Base-by-base conservation (phyloP, 2,888 invertebrate genomes). In the Pasiphila rectangulata region DNA sequence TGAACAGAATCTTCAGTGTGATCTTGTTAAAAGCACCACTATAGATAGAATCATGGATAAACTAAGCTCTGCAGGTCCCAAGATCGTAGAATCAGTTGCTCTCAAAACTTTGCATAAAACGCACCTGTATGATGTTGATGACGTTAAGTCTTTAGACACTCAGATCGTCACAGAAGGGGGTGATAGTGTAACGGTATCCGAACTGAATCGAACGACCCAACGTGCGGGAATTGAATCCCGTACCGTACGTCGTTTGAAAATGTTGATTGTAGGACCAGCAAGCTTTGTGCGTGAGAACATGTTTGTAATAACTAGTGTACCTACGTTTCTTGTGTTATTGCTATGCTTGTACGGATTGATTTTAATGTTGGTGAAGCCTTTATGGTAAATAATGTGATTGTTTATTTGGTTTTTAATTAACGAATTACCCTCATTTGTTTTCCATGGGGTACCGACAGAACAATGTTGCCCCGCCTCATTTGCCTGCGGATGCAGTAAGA, bases 301-400 rank as follows among this genome's bases (percentile, higher is more conserved):
- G 19, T 56, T 80, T 19, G 69, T 86, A 0, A 57, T 86, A 10
- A 61, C 66, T 0, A 76, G 76, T 63, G 78, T 83, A 0, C 84
- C 86, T 1, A 63, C 71, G 4, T 84, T 85, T 55, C 70, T 83
- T 42, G 51, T 77, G 13, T 53, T 69, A 17, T 19, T 85, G 34
- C 56, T 81, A 23, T 63, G 73, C 43, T 16, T 80, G 25, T 85
- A 84, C 56, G 68, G 71, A 13, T 35, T 76, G 16, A 56, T 83
- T 57, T 45, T 72, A 36, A 47, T 78, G 5, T 13, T 77, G 52
- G 60, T 73, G 48, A 75, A 71, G 45, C 61, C 68, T 46, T 73
- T 56, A 63, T 72, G 48, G 63, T 48, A 38, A 51, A 45, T 36
- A 16, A 23, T 36, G 35, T 30, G n/a, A 3, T 32, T 4, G 1